Evolutionary conservation across 2,888 invertebrate species (phyloP).

Genomic region (Octodonta nipae): DNA sequence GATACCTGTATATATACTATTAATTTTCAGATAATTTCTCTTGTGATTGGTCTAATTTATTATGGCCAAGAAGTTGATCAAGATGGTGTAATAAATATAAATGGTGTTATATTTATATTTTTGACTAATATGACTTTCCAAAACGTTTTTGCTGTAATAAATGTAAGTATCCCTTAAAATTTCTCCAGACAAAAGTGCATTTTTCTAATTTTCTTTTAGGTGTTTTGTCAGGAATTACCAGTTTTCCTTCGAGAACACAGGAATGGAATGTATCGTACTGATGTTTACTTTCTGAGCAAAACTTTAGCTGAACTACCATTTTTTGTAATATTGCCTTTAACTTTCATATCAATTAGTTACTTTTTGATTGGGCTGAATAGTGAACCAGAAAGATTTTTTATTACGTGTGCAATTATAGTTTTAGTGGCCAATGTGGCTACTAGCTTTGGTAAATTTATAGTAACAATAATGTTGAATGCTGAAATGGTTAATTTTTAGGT

Average conservation of each 20-base stretch:
- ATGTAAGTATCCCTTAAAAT: conserved; percentile 48
- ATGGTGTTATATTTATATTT: conserved; percentile 81
- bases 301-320: conserved; percentile 80
- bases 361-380: conserved; percentile 78
- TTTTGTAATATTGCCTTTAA: conserved; percentile 66
- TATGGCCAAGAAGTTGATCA: conserved; percentile 68
- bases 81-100: conserved; percentile 87
- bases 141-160: conserved; percentile 87
- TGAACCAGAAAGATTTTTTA: conserved; percentile 54
- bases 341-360: conserved; percentile 74
- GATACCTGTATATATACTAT: not conserved
- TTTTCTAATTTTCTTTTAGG: conserved; percentile 39
- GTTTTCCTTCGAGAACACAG: conserved; percentile 79
- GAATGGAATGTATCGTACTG: conserved; percentile 81
- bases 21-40: conserved; percentile 62
- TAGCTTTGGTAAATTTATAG: conserved; percentile 54
- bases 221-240: conserved; percentile 79
- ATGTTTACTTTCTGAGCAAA: conserved; percentile 83
- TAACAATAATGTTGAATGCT: not conserved
- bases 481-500: conserved; percentile 41
- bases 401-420: conserved; percentile 58
- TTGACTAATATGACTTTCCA: conserved; percentile 88
- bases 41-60: conserved; percentile 80
- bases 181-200: not conserved
- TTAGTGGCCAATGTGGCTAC: conserved; percentile 81